Base-by-base conservation (phyloP, 2,888 invertebrate genomes). In the Harpalus rubripes region DNA sequence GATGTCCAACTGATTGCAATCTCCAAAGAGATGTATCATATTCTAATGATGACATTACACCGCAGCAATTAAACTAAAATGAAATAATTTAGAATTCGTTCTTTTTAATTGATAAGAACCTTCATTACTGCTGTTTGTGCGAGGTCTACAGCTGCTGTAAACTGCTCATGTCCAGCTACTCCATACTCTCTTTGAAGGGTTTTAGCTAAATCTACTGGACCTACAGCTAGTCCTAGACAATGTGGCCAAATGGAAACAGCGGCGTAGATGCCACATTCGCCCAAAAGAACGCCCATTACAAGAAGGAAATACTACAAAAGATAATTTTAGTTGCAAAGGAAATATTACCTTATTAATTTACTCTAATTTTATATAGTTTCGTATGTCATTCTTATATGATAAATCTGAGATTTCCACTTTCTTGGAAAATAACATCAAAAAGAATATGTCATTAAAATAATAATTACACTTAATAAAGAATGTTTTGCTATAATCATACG, bases 11-110 rank as follows among this genome's bases (percentile, higher is more conserved):
- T 86, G 95, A 93, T 88, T 95, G 94, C 76, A 96, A 91, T 86
- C 95, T 94, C 97, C 97, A 97, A 89, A 95, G 91, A 0, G 96
- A 96, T 87, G 95, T 95, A 88, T 96, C 96, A 91, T 96, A 97
- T 92, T 97, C 96, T 86, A 94, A 94, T 7, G 95, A 95, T 87
- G 95, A 95, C 74, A 94, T 93, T 90, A 97, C 95, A 32, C 96
- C 97, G 90, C 97, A 97, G 89, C 97, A 97, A 85, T 94, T 93
- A 89, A 96, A 94, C 96, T 96, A 90, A 68, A 68, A 68, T 1
- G 56, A 5, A 52, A 52, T n/a, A 52, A 26, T 52, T 56, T 8
- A 76, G 16, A 12, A 6, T 68, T 39, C 3, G 32, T 82, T 76
- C 76, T 81, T 85, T 63, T 81, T 86, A 82, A 80, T 59, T 52